phyloP scores from a whole-genome alignment of 2,888 invertebrate species.

The Steromphala cineraria region DNA sequence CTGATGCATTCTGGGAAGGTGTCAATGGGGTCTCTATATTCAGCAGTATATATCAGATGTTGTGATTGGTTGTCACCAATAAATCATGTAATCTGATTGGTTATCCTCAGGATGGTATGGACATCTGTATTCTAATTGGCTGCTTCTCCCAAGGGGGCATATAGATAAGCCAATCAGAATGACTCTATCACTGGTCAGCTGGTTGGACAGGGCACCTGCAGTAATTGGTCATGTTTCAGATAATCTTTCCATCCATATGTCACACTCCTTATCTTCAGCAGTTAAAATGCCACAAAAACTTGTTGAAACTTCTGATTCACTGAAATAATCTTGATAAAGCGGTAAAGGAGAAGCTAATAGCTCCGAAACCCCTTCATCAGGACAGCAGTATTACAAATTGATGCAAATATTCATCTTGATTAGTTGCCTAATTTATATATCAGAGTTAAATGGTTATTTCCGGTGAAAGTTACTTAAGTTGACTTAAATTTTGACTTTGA shows the following conservation, averaged over 20 bases:
- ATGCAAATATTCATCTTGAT: too few relatives aligned
- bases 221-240: constrained; percentile 2
- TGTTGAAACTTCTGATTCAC: neutral
- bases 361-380: too few relatives aligned
- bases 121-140: constrained; percentile 6
- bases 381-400: too few relatives aligned
- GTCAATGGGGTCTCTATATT: neutral
- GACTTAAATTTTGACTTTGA: too few relatives aligned
- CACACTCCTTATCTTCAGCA: neutral
- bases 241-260: neutral
- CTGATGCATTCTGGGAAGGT: neutral
- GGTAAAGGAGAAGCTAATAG: neutral
- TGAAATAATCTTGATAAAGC: neutral
- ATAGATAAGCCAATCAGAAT: neutral
- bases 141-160: neutral
- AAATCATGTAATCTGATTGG: neutral
- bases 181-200: neutral
- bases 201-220: neutral
- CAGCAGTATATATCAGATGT: neutral
- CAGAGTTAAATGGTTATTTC: too few relatives aligned
- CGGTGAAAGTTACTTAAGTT: too few relatives aligned
- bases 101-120: neutral
- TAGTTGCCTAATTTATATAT: too few relatives aligned
- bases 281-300: constrained; percentile 2
- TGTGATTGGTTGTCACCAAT: neutral